Evolutionary conservation across 2,113 vertebrate genomes (phyloP), one percentile per base, ranked within the genome.

Genomic region (Gymnarchus niloticus): DNA sequence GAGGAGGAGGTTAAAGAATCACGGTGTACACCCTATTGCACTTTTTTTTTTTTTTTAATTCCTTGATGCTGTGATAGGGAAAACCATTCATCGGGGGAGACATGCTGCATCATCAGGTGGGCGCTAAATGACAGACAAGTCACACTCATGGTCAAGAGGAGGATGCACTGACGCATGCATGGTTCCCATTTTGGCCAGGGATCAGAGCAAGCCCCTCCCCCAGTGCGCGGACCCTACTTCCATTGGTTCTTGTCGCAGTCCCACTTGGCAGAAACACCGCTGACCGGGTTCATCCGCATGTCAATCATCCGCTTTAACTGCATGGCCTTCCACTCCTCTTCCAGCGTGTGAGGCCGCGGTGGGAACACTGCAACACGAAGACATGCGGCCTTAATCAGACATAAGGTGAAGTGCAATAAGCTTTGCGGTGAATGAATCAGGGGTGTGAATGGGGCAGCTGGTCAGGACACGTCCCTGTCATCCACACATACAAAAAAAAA

Each of bases 221-320:
- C 57, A 28, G 46, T 84, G 84, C 28, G 33, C 8, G 9, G 1
- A 89, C 83, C 95, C 93, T 89, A 94, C 91, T 96, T 97, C 96
- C 96, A 97, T 82, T 96, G 92, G 23, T 93, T 93, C 92, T 94
- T 96, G 87, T 95, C 92, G 0, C 97, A 96, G 90, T 97, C 96
- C 96, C 96, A 97, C 59, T 91, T 92, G 85, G 94, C n/a, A 0
- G 96, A 85, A 80, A 97, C 87, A n/a, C 96, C 96, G 83, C 96
- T 84, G 6, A 96, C 78, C 0, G 96, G 96, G 88, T 94, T 96
- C 0, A 93, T 4, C 85, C 87, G 93, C 96, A 97, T 96, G 87
- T 97, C 96, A 90, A 97, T 41, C 92, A 95, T 93, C 88, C 96
- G 94, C 89, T 96, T 88, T 0, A 94, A 3, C 91, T 97, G 95